These are phyloP conservation scores for Rhinopithecus roxellana DNA, from an alignment of 2,113 vertebrate species.

Conservation along the genomic window DNA sequence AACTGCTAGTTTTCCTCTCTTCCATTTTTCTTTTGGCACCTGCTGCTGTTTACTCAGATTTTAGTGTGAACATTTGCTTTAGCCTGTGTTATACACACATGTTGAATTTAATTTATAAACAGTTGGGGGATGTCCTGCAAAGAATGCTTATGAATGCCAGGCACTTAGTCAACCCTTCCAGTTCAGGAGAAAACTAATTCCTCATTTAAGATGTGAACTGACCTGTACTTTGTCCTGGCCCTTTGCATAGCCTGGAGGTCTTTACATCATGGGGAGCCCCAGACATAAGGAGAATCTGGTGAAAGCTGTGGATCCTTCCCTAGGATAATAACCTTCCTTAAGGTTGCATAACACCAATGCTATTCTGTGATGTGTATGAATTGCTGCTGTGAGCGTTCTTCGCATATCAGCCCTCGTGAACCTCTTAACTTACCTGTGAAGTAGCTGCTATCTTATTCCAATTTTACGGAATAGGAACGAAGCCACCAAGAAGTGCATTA, in stretches of 20 bases:
- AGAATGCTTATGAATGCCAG: not conserved
- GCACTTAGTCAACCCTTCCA: not conserved
- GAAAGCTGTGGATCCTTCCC: not conserved
- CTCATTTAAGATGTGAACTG: no score
- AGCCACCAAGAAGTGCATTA: not conserved
- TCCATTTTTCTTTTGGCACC: not conserved
- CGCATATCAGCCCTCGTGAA: not conserved
- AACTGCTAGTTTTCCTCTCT: not conserved
- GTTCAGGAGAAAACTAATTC: not conserved
- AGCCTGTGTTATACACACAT: not conserved
- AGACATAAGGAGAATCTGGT: fast-evolving
- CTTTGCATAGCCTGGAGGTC: no score
- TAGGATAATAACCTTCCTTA: not conserved
- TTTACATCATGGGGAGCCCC: not conserved
- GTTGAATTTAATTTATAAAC: not conserved
- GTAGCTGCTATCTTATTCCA: not conserved
- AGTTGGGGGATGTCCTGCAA: not conserved
- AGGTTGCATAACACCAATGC: not conserved
- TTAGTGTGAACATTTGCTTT: not conserved
- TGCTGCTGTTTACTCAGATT: not conserved
- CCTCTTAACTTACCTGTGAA: not conserved
- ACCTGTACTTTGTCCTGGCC: fast-evolving
- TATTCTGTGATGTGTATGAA: not conserved
- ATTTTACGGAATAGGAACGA: not conserved
- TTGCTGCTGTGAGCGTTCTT: not conserved